Conservation (phyloP, 92 coral and sea anemone genomes). For the Epizoanthus fatuus region DNA sequence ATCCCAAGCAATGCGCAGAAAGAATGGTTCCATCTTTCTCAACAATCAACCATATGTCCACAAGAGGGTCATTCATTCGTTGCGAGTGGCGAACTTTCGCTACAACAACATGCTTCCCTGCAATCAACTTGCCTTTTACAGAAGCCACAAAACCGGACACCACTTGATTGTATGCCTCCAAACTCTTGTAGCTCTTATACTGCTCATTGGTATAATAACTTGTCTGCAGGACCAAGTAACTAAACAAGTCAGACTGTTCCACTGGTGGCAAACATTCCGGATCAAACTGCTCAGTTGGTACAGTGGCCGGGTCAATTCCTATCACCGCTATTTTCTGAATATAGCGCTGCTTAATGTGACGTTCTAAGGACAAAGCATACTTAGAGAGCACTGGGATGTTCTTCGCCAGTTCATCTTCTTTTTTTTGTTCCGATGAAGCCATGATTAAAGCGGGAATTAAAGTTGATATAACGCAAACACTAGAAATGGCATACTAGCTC, state of each 20-base stretch:
- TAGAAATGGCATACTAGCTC: constrained; percentile 23
- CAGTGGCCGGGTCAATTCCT: constrained; percentile 54
- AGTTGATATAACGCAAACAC: constrained; percentile 17
- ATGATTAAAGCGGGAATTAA: constrained; percentile 17
- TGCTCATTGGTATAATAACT: constrained; percentile 63
- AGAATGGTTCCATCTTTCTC: constrained; percentile 62
- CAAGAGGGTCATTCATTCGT: constrained; percentile 72
- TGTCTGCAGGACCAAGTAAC: constrained; percentile 57
- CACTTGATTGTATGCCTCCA: constrained; percentile 71
- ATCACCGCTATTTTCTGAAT: constrained; percentile 50
- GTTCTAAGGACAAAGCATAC: constrained; percentile 39
- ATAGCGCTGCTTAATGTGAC: constrained; percentile 45
- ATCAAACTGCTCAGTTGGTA: constrained; percentile 42
- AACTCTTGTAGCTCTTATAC: constrained; percentile 61
- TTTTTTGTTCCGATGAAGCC: constrained; percentile 8
- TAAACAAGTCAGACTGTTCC: constrained; percentile 44
- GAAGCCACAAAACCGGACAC: constrained; percentile 66
- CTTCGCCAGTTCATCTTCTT: constrained; percentile 25
- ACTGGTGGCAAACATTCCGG: constrained; percentile 41
- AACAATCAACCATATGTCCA: constrained; percentile 56
- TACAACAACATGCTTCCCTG: constrained; percentile 57
- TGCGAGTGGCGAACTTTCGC: constrained; percentile 67
- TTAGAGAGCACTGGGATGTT: constrained; percentile 34
- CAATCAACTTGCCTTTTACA: constrained; percentile 61
- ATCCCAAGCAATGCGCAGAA: constrained; percentile 31